Percentiles rank a stretch among this genome's conserved stretches.
Evolutionary conservation across 2,113 vertebrate species (phyloP).

Genomic region (Sceloporus tristichus): DNA sequence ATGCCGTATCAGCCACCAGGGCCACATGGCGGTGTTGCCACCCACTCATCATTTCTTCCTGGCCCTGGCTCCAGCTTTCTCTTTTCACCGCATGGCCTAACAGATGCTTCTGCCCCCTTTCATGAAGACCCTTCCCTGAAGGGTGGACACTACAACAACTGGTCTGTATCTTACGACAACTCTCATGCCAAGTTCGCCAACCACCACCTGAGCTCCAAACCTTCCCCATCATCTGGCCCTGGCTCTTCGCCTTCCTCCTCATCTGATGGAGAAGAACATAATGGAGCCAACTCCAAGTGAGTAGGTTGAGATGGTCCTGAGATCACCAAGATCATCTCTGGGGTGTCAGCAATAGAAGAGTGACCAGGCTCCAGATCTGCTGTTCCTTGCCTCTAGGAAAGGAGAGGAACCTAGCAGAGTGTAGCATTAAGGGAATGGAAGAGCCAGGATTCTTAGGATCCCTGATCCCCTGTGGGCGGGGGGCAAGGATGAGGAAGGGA

Average conservation of each 20-base stretch:
- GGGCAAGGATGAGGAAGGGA: too few relatives aligned
- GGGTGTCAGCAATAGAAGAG: background rate
- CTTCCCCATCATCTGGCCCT: slow-evolving; percentile 79
- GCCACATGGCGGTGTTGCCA: slow-evolving; percentile 76
- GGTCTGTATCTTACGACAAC: slow-evolving; percentile 87
- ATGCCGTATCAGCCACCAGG: slow-evolving; percentile 82
- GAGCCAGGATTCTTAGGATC: background rate
- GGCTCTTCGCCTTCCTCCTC: slow-evolving; percentile 90
- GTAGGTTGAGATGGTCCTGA: slow-evolving; percentile 25
- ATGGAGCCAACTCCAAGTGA: slow-evolving; percentile 87
- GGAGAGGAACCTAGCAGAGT: too few relatives aligned
- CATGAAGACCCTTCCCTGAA: slow-evolving; percentile 84
- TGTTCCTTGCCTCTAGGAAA: background rate
- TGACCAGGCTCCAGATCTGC: background rate
- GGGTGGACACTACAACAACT: slow-evolving; percentile 85
- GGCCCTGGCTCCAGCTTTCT: slow-evolving; percentile 79
- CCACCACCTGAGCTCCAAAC: slow-evolving; percentile 80
- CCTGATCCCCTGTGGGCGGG: background rate
- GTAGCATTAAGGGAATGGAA: background rate
- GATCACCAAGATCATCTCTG: background rate
- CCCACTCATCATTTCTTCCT: slow-evolving; percentile 83
- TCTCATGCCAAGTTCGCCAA: slow-evolving; percentile 81
- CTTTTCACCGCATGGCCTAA: slow-evolving; percentile 79
- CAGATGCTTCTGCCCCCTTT: slow-evolving; percentile 71
- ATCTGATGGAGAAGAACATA: slow-evolving; percentile 89